Percentiles rank a stretch among this genome's conserved stretches.
Evolutionary conservation across 2,113 vertebrate species (phyloP).

Genomic region (Alectura lathami): DNA sequence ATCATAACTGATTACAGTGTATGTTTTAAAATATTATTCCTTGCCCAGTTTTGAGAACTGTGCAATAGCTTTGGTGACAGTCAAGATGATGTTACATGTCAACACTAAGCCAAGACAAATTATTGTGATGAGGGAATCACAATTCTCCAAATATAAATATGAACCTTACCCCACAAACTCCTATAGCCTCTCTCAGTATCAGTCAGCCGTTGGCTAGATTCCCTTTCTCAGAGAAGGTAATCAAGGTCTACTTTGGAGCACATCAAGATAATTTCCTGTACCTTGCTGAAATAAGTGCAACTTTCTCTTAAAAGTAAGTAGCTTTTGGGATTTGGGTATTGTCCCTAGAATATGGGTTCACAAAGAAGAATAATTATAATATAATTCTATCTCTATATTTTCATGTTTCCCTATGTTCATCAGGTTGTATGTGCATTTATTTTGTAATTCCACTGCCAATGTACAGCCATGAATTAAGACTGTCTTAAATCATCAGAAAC

Average conservation of each 20-base stretch:
- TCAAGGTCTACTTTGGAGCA: not conserved
- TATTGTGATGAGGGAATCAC: slow-evolving; percentile 15
- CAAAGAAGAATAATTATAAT: too few relatives aligned
- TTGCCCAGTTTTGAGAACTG: not conserved
- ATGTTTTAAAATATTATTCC: not conserved
- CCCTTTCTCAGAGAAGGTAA: not conserved
- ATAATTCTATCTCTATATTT: not conserved
- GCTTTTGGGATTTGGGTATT: not conserved
- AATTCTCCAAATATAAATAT: not conserved
- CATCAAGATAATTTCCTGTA: not conserved
- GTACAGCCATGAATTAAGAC: not conserved
- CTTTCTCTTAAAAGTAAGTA: not conserved
- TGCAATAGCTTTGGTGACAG: not conserved
- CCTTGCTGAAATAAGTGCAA: not conserved
- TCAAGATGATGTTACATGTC: slow-evolving; percentile 33
- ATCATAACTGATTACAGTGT: not conserved
- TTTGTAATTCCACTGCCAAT: not conserved
- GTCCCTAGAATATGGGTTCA: not conserved
- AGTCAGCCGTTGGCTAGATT: not conserved
- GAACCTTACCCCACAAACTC: not conserved
- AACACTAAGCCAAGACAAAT: slow-evolving; percentile 6
- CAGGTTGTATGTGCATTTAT: not conserved
- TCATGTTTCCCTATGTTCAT: not conserved
- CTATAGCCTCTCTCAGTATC: not conserved
- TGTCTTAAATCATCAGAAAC: not conserved